These are phyloP conservation scores for Acanthurus leucopareius DNA, from an alignment of 2,797 vertebrate species.

Conservation along the genomic window DNA sequence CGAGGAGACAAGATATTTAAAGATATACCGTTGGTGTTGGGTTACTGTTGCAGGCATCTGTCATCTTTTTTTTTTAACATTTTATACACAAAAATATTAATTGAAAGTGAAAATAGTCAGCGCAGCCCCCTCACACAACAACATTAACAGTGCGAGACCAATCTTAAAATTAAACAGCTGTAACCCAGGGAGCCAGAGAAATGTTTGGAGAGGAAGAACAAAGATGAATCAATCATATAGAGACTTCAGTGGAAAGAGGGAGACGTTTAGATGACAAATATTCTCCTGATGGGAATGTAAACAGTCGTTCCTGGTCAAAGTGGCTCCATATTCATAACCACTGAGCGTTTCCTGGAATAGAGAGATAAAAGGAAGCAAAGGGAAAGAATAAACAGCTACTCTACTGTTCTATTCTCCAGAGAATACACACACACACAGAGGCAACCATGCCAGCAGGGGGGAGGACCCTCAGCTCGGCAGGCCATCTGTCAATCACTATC, in stretches of 20 bases:
- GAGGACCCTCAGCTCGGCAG: slow-evolving; percentile 30
- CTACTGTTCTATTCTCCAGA: background rate
- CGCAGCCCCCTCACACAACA: background rate
- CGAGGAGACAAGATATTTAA: background rate
- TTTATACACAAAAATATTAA: background rate
- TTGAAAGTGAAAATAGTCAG: background rate
- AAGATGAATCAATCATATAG: slow-evolving; percentile 23
- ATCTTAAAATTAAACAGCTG: background rate
- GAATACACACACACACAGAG: slow-evolving; percentile 20
- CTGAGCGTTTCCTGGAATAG: slow-evolving; percentile 23
- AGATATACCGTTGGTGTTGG: background rate
- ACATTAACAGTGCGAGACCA: background rate
- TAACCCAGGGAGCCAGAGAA: background rate
- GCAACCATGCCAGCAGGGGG: slow-evolving; percentile 44
- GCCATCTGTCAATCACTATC: slow-evolving; percentile 56
- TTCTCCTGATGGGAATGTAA: slow-evolving; percentile 56
- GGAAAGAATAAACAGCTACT: slow-evolving; percentile 1
- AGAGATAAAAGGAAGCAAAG: slow-evolving; percentile 12
- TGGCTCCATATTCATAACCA: slow-evolving; percentile 38
- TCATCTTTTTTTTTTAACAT: background rate
- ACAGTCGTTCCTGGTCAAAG: slow-evolving; percentile 35
- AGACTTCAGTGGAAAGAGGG: slow-evolving; percentile 2
- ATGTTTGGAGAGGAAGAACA: slow-evolving; percentile 11
- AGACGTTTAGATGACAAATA: slow-evolving; percentile 55
- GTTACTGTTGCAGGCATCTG: background rate